Evolutionary conservation across 2,888 invertebrate genomes (phyloP).

Genomic region (Smittia sp.): DNA sequence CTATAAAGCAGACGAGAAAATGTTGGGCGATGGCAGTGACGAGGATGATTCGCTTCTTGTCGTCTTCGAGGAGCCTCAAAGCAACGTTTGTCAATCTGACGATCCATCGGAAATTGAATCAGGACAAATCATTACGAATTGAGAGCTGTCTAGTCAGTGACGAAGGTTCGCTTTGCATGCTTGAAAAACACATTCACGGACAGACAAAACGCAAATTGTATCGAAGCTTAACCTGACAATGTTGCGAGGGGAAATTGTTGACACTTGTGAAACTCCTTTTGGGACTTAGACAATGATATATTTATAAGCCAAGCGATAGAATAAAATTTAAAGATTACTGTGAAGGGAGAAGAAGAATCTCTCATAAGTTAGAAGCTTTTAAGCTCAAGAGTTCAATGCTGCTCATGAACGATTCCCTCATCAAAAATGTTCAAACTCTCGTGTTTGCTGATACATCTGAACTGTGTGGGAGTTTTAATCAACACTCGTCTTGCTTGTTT

Average conservation of each 20-base stretch:
- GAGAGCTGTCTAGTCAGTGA: no score
- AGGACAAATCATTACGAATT: neutral
- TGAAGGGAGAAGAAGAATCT: neutral
- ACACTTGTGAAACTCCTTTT: neutral
- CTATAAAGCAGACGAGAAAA: constrained; percentile 48
- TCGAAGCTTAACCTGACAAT: neutral
- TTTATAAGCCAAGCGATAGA: neutral
- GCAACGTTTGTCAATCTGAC: constrained; percentile 2
- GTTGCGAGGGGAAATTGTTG: neutral
- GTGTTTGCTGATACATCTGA: no score
- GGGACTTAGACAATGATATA: neutral
- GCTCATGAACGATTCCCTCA: no score
- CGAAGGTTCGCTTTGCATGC: neutral
- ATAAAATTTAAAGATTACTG: constrained; percentile 1
- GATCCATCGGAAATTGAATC: neutral
- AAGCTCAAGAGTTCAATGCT: no score
- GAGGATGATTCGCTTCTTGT: constrained; percentile 54
- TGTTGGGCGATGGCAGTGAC: constrained; percentile 53
- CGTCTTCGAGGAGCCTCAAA: constrained; percentile 46
- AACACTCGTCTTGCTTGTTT: no score
- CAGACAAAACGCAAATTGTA: neutral
- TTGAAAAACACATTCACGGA: neutral
- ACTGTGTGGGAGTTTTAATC: no score
- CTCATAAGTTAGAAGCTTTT: no score
- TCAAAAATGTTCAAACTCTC: no score